These are phyloP conservation scores for Ceyx margarethae DNA, from an alignment of 2,113 vertebrate species.

Conservation along the genomic window DNA sequence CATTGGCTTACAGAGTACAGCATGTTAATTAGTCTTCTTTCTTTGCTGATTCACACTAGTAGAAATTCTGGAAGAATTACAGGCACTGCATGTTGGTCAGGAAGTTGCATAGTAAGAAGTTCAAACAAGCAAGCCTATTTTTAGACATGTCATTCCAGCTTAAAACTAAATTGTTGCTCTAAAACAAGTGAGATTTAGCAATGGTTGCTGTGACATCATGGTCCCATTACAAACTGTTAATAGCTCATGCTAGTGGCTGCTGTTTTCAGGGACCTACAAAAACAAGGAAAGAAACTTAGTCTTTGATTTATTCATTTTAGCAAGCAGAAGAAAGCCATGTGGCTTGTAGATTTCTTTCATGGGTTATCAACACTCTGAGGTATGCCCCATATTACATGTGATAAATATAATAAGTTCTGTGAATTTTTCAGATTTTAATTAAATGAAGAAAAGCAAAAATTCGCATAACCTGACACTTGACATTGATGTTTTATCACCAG, in stretches of 20 bases:
- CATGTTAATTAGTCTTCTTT: neutral
- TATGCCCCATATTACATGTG: neutral
- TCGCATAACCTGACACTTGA: neutral
- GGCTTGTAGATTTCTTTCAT: neutral
- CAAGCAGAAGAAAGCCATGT: neutral
- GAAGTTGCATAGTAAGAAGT: neutral
- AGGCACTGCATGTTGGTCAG: neutral
- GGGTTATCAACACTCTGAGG: neutral
- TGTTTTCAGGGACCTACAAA: neutral
- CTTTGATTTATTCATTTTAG: neutral
- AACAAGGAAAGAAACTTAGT: neutral
- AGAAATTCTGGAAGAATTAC: neutral
- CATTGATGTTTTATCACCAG: neutral
- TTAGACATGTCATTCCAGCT: neutral
- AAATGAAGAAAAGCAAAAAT: neutral
- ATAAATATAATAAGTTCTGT: neutral
- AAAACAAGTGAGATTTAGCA: neutral
- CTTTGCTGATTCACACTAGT: fast-evolving
- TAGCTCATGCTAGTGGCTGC: neutral
- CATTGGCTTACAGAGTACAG: neutral
- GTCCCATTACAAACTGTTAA: neutral
- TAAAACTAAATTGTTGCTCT: neutral
- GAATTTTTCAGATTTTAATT: neutral
- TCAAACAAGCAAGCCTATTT: neutral
- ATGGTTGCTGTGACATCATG: neutral